phyloP scores from a whole-genome alignment of 2,888 invertebrate species.

The Campoletis raptor region DNA sequence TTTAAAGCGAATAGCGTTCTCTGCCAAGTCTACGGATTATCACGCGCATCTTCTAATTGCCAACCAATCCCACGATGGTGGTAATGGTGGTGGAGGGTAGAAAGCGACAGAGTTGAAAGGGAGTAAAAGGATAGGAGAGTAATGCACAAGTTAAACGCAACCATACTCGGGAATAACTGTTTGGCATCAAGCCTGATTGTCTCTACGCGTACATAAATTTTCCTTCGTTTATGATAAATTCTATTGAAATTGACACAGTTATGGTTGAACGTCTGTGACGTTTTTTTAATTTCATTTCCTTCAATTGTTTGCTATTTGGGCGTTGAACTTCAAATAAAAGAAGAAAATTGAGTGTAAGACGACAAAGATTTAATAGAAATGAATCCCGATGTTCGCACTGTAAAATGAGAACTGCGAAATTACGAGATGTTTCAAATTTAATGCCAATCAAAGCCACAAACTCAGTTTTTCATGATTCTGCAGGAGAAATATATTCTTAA shows the following conservation, averaged over 20 bases:
- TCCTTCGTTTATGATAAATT: slow-evolving; percentile 13
- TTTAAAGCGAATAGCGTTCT: slow-evolving; percentile 82
- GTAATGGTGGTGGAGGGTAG: slow-evolving; percentile 31
- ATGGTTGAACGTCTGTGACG: background rate
- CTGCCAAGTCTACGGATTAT: slow-evolving; percentile 85
- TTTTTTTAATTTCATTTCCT: background rate
- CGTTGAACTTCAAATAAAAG: background rate
- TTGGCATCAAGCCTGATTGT: slow-evolving; percentile 85
- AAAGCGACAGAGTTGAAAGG: slow-evolving; percentile 67
- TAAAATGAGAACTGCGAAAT: background rate
- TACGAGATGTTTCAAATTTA: background rate
- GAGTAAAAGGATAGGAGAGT: slow-evolving; percentile 67
- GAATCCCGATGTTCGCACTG: background rate
- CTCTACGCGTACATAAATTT: slow-evolving; percentile 50
- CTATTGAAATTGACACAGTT: slow-evolving; percentile 11
- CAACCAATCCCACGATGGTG: slow-evolving; percentile 82
- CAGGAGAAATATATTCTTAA: slow-evolving; percentile 14
- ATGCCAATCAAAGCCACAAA: background rate
- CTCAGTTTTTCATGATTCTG: background rate
- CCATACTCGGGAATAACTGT: slow-evolving; percentile 75
- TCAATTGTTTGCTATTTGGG: background rate
- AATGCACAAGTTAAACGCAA: slow-evolving; percentile 31
- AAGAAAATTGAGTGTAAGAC: background rate
- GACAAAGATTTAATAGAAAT: background rate
- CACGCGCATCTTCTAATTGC: slow-evolving; percentile 85